Percentiles rank a stretch among this genome's conserved stretches.
phyloP scores from a whole-genome alignment of 2,113 vertebrate species.

The Thalassarche chlororhynchos region DNA sequence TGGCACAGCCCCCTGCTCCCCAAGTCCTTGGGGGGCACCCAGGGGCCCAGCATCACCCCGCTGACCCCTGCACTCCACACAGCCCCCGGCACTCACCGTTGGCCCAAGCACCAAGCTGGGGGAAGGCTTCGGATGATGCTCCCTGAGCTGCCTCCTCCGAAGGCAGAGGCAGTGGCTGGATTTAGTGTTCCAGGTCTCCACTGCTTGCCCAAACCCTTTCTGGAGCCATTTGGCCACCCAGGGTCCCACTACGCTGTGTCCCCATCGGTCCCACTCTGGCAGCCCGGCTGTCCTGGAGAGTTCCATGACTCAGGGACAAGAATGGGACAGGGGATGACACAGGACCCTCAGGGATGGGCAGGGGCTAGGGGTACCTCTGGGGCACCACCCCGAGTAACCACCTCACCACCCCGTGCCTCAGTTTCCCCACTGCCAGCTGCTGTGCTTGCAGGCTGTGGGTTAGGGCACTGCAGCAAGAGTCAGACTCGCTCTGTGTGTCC shows the following conservation, averaged over 20 bases:
- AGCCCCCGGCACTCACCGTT: accelerated
- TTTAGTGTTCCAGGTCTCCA: not conserved
- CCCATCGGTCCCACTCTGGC: accelerated
- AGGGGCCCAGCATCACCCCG: too few species aligned
- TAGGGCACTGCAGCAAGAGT: not conserved
- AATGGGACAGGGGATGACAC: not conserved
- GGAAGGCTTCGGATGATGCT: not conserved
- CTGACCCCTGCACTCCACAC: not conserved
- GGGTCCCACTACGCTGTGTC: accelerated
- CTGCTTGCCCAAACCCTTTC: not conserved
- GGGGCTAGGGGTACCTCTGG: not conserved
- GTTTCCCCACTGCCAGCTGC: not conserved
- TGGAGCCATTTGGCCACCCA: not conserved
- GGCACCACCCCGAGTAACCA: not conserved
- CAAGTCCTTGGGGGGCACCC: not conserved
- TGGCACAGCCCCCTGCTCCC: not conserved
- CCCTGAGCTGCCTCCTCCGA: not conserved
- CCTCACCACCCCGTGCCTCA: not conserved
- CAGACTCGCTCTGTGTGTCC: not conserved
- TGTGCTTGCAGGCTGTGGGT: not conserved
- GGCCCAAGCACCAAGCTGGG: not conserved
- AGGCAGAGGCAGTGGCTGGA: not conserved
- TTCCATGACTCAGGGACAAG: not conserved
- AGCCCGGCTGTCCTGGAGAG: not conserved
- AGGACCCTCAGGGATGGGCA: not conserved